A percentile compares a stretch with the other conserved stretches of the same genome.
Evolutionary conservation across 2,113 vertebrate species (phyloP).

Genomic region (Carassius auratus): DNA sequence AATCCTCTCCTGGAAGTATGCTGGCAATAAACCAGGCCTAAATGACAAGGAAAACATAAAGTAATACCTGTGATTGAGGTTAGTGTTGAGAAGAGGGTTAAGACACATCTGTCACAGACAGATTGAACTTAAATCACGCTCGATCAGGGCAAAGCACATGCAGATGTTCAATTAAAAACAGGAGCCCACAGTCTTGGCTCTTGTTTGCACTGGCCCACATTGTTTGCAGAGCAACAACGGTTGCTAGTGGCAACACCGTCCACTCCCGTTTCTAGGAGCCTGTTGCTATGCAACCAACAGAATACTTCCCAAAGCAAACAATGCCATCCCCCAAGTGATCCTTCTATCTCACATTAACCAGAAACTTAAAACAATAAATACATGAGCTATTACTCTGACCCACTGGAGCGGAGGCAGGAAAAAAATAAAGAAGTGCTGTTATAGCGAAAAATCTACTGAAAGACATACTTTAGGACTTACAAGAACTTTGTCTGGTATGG

Average conservation of each 20-base stretch:
- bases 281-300: slow-evolving; percentile 88
- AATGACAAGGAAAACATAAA: slow-evolving; percentile 35
- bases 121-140: slow-evolving; percentile 68
- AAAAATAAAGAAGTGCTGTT: slow-evolving; percentile 67
- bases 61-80: slow-evolving; percentile 52
- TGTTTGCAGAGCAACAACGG: slow-evolving; percentile 96
- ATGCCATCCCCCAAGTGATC: slow-evolving; percentile 86
- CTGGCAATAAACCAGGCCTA: not conserved
- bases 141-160: slow-evolving; percentile 85
- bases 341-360: slow-evolving; percentile 84
- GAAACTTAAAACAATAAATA: slow-evolving; percentile 87
- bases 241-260: slow-evolving; percentile 90
- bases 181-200: slow-evolving; percentile 80
- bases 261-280: slow-evolving; percentile 87
- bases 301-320: slow-evolving; percentile 99
- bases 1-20: slow-evolving; percentile 41
- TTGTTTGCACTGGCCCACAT: slow-evolving; percentile 84
- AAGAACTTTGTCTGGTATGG: slow-evolving; percentile 56
- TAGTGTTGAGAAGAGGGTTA: slow-evolving; percentile 49
- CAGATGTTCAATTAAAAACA: slow-evolving; percentile 91
- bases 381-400: slow-evolving; percentile 89
- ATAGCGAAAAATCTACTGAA: slow-evolving; percentile 60
- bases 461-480: slow-evolving; percentile 32
- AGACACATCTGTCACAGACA: slow-evolving; percentile 67
- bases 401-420: slow-evolving; percentile 57